phyloP scores from a whole-genome alignment of 2,888 invertebrate genomes.

The Aelia acuminata region DNA sequence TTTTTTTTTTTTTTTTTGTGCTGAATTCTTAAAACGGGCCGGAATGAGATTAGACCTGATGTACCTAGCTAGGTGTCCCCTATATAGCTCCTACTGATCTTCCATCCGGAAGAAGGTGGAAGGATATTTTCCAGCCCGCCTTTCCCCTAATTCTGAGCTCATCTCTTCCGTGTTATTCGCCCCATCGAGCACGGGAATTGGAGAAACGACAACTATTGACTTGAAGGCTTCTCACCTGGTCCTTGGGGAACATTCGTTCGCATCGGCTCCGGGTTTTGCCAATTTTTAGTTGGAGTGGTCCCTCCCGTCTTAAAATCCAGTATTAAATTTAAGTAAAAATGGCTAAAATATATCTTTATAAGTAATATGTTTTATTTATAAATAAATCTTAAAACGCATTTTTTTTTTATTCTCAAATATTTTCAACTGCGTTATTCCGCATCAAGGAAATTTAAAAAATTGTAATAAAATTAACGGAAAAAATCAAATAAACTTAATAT shows the following conservation, averaged over 20 bases:
- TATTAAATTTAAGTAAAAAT: too few species aligned
- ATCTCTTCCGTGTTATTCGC: slow-evolving; percentile 30
- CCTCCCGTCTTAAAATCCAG: too few species aligned
- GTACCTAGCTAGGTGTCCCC: not conserved
- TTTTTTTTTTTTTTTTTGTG: too few species aligned
- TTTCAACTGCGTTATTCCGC: too few species aligned
- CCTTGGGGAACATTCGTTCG: not conserved
- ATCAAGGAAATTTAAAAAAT: too few species aligned
- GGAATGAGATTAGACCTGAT: not conserved
- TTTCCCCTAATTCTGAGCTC: slow-evolving; percentile 39
- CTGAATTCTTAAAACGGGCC: not conserved
- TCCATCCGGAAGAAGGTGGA: slow-evolving; percentile 5
- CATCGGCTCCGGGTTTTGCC: not conserved
- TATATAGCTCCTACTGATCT: not conserved
- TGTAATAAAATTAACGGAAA: too few species aligned
- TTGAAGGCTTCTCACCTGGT: slow-evolving; percentile 26
- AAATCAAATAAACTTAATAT: too few species aligned
- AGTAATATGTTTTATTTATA: too few species aligned
- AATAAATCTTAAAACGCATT: too few species aligned
- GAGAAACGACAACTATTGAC: slow-evolving; percentile 49
- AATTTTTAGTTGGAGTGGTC: too few species aligned
- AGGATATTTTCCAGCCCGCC: slow-evolving; percentile 9
- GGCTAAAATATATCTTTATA: too few species aligned
- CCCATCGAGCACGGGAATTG: slow-evolving; percentile 46
- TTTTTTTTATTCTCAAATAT: too few species aligned